Percentiles rank a stretch among this genome's conserved stretches.
These are phyloP conservation scores for Sitta carolinensis DNA, from an alignment of 2,797 vertebrate genomes.

Conservation along the genomic window DNA sequence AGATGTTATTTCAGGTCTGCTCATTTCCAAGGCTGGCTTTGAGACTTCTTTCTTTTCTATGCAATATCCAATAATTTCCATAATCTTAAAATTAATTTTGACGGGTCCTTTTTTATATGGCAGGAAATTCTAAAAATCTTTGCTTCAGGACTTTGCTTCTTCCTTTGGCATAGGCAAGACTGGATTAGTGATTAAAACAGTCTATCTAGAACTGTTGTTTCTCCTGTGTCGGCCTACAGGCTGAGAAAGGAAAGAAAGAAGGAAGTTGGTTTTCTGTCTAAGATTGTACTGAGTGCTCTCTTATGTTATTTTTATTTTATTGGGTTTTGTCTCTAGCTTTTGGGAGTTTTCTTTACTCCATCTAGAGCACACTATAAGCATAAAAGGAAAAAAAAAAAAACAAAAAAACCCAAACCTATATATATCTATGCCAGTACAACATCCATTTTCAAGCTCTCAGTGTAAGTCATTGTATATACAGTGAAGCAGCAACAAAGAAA, in stretches of 20 bases:
- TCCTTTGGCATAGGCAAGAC: not conserved
- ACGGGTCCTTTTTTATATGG: not conserved
- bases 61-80: not conserved
- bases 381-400: not conserved
- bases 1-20: not conserved
- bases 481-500: conserved; percentile 8
- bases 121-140: not conserved
- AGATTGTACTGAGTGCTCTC: not conserved
- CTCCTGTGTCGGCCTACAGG: not conserved
- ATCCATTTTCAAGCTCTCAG: not conserved
- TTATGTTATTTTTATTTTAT: not conserved
- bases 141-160: not conserved
- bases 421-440: not conserved
- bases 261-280: not conserved
- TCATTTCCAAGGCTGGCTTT: not conserved
- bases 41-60: not conserved
- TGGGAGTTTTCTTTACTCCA: not conserved
- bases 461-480: not conserved
- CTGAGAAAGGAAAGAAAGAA: not conserved
- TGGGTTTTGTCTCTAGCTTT: not conserved
- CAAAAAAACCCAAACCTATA: not conserved
- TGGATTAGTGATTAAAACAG: not conserved
- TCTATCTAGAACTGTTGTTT: not conserved
- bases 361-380: not conserved
- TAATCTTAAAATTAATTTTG: not conserved